Evolutionary conservation across 2,113 vertebrate species (phyloP).

Genomic region (Oreocharis arfaki): DNA sequence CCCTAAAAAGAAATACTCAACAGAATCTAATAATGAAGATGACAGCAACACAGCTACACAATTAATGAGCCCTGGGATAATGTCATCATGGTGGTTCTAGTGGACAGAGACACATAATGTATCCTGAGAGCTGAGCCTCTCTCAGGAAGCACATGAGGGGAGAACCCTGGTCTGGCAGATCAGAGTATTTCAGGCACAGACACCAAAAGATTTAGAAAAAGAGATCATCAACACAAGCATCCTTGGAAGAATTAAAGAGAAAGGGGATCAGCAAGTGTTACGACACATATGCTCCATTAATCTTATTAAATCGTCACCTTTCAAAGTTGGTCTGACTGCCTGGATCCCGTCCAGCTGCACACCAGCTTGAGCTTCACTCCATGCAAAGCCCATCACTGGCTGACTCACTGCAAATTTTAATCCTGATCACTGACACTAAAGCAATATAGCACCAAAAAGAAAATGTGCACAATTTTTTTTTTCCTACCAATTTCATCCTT

Average conservation of each 20-base stretch:
- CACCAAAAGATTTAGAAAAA: neutral
- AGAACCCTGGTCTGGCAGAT: neutral
- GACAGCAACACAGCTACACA: neutral
- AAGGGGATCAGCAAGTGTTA: neutral
- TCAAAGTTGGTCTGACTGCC: neutral
- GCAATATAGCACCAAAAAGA: neutral
- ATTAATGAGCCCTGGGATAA: neutral
- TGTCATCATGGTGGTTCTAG: neutral
- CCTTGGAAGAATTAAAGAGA: neutral
- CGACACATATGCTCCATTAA: neutral
- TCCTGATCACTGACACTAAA: neutral
- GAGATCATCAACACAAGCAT: neutral
- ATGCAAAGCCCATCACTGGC: neutral
- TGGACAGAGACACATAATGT: neutral
- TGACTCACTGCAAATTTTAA: neutral
- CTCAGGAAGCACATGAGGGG: neutral
- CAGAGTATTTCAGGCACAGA: neutral
- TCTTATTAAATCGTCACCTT: constrained; percentile 16
- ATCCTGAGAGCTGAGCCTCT: neutral
- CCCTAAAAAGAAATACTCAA: neutral
- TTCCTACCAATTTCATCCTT: neutral
- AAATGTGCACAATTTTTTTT: neutral
- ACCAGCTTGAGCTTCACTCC: neutral
- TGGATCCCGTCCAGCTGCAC: neutral
- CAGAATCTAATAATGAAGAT: neutral